Conservation (phyloP, 2,797 vertebrate species). For the Pseudotriccus pelzelni region DNA sequence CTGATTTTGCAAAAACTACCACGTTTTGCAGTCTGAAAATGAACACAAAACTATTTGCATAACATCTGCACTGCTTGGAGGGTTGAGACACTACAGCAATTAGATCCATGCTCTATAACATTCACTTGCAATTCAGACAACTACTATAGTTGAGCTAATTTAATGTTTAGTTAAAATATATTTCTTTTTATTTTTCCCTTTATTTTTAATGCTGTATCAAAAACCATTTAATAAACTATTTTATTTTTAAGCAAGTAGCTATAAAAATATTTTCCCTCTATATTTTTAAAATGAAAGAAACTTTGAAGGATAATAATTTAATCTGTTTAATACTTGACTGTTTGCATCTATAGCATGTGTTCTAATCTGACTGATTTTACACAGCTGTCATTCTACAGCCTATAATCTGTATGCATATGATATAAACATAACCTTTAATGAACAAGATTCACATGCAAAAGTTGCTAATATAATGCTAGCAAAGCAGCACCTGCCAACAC, state of each 20-base stretch:
- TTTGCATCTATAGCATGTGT: background rate
- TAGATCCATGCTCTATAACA: slow-evolving; percentile 50
- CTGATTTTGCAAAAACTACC: slow-evolving; percentile 37
- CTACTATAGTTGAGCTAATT: slow-evolving; percentile 22
- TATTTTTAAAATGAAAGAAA: slow-evolving; percentile 6
- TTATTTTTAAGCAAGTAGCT: slow-evolving; percentile 2
- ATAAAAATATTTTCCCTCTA: slow-evolving; percentile 21
- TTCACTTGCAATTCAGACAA: slow-evolving; percentile 20
- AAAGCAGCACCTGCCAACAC: slow-evolving; percentile 59
- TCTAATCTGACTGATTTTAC: slow-evolving; percentile 35
- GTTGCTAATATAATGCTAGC: slow-evolving; percentile 51
- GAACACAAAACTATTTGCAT: slow-evolving; percentile 67
- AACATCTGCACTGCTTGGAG: slow-evolving; percentile 74
- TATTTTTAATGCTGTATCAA: background rate
- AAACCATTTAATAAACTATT: background rate
- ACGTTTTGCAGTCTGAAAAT: slow-evolving; percentile 65
- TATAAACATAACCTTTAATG: slow-evolving; percentile 53
- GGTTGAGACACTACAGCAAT: slow-evolving; percentile 60
- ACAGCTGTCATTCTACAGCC: slow-evolving; percentile 6
- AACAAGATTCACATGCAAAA: slow-evolving; percentile 40
- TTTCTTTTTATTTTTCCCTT: slow-evolving; percentile 51
- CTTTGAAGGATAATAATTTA: slow-evolving; percentile 14
- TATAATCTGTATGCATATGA: slow-evolving; percentile 8
- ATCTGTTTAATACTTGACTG: slow-evolving; percentile 31
- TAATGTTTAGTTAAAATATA: slow-evolving; percentile 48